Percentiles rank a stretch among this genome's conserved stretches.
These are phyloP conservation scores for Sinocyclocheilus anophthalmus DNA, from an alignment of 2,113 vertebrate species.

Conservation along the genomic window DNA sequence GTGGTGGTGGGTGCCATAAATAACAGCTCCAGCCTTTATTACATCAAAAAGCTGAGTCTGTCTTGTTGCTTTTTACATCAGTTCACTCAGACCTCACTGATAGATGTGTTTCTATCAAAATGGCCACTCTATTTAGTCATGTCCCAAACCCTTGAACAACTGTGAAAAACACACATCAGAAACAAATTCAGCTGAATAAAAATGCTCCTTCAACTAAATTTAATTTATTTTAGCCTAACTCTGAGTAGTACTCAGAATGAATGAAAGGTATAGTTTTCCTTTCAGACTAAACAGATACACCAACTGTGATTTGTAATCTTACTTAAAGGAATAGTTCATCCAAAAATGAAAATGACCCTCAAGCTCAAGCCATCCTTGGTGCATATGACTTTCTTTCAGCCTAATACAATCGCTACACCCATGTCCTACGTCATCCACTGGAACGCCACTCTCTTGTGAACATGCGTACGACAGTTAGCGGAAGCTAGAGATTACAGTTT, in stretches of 20 bases:
- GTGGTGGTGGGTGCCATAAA: constrained; percentile 10
- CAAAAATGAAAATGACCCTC: no score
- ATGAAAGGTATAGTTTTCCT: not conserved
- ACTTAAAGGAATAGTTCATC: no score
- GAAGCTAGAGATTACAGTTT: no score
- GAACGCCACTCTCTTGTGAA: no score
- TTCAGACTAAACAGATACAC: not conserved
- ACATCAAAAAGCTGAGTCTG: not conserved
- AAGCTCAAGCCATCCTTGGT: no score
- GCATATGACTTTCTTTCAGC: no score
- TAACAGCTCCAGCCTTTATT: constrained; percentile 7
- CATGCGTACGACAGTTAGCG: no score
- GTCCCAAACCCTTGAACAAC: not conserved
- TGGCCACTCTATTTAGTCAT: not conserved
- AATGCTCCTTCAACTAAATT: not conserved
- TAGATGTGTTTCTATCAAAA: not conserved
- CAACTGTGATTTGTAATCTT: not conserved
- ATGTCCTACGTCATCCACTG: no score
- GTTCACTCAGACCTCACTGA: not conserved
- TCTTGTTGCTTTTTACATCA: not conserved
- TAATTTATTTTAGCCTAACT: not conserved
- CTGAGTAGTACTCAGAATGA: no score
- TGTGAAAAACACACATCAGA: not conserved
- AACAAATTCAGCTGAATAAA: not conserved
- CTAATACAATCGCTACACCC: no score